phyloP scores from a whole-genome alignment of 2,113 vertebrate species.

The Sorex araneus region DNA sequence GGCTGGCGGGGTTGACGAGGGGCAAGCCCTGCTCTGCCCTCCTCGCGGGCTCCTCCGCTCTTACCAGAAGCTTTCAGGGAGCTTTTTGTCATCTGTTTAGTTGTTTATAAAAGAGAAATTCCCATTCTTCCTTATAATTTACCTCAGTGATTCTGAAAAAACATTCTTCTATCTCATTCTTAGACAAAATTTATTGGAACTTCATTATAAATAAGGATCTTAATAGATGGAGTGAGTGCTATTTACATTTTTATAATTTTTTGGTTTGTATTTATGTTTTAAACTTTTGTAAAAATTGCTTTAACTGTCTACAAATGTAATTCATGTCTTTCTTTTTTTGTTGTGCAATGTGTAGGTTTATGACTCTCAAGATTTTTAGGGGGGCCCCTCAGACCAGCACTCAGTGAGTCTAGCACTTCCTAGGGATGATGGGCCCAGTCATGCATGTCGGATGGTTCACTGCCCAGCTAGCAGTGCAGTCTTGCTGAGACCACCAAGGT shows the following conservation, averaged over 20 bases:
- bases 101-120: no score
- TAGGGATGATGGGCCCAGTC: no score
- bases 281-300: slow-evolving; percentile 10
- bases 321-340: slow-evolving; percentile 28
- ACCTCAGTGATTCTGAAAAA: slow-evolving; percentile 45
- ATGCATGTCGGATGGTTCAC: no score
- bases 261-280: background rate
- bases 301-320: slow-evolving; percentile 7
- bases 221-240: slow-evolving; percentile 1
- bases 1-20: no score
- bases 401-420: no score
- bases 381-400: no score
- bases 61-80: no score
- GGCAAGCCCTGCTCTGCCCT: no score
- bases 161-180: background rate
- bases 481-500: no score
- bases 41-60: no score
- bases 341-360: background rate
- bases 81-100: no score
- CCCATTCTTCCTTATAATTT: slow-evolving; percentile 15
- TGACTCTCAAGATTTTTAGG: background rate
- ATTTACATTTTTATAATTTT: slow-evolving; percentile 23
- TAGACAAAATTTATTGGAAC: slow-evolving; percentile 59
- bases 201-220: slow-evolving; percentile 8
- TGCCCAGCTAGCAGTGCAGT: no score